A percentile compares a stretch with the other conserved stretches of the same genome.
Evolutionary conservation across 2,113 vertebrate species (phyloP).

Genomic region (Peromyscus leucopus): DNA sequence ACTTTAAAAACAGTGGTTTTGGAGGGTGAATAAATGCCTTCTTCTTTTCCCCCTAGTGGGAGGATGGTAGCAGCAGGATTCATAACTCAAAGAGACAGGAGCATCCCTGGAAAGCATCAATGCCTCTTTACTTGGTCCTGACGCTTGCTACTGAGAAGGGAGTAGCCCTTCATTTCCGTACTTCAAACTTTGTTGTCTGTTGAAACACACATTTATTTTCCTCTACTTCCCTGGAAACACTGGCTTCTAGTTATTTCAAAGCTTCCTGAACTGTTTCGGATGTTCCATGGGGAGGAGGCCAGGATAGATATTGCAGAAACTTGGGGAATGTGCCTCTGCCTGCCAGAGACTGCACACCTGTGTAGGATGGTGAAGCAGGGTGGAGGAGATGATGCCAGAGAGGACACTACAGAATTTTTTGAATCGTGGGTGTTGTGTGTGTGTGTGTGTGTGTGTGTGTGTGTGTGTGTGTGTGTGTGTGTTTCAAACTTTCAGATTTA

Average conservation of each 20-base stretch:
- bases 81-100: not conserved
- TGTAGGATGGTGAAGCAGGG: not conserved
- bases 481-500: not conserved
- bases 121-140: not conserved
- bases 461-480: not conserved
- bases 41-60: not conserved
- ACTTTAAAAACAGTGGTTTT: conserved; percentile 52
- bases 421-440: not conserved
- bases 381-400: not conserved
- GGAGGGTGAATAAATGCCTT: not conserved
- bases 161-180: not conserved
- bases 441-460: not conserved
- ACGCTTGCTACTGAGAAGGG: not conserved
- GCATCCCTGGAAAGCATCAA: not conserved
- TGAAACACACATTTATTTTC: not conserved
- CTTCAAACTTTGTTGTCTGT: not conserved
- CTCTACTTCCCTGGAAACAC: not conserved
- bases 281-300: not conserved
- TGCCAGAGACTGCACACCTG: too few relatives aligned
- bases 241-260: not conserved
- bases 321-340: not conserved
- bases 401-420: not conserved
- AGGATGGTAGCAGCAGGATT: not conserved
- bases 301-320: not conserved
- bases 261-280: not conserved